These are phyloP conservation scores for Lithobates sylvaticus DNA, from an alignment of 2,797 vertebrate species.

Conservation along the genomic window DNA sequence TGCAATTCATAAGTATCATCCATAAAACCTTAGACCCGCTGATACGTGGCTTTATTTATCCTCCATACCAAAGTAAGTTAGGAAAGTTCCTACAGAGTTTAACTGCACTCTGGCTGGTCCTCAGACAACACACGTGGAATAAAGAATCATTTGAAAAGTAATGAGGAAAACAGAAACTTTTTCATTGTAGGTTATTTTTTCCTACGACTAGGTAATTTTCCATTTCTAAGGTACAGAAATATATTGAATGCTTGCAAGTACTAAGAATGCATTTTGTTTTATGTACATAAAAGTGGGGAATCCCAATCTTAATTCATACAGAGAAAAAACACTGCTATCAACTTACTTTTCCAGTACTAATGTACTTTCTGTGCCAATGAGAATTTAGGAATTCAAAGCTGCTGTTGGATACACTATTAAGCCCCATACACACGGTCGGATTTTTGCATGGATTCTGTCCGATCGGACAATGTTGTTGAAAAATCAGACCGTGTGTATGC, in stretches of 20 bases:
- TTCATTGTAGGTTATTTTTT: slow-evolving; percentile 14
- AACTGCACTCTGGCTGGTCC: slow-evolving; percentile 5
- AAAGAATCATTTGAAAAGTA: slow-evolving; percentile 7
- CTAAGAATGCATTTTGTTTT: not conserved
- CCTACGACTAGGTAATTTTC: slow-evolving; percentile 20
- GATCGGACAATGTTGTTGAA: too few relatives aligned
- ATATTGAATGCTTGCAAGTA: not conserved
- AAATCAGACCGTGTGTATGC: too few relatives aligned
- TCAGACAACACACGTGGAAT: slow-evolving; percentile 7
- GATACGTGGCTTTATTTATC: slow-evolving; percentile 27
- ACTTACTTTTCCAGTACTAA: too few relatives aligned
- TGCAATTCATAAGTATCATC: not conserved
- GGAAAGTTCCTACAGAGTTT: not conserved
- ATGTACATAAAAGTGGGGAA: not conserved
- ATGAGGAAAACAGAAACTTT: slow-evolving; percentile 41
- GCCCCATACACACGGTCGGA: too few relatives aligned
- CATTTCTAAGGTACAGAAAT: not conserved
- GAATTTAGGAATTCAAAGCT: too few relatives aligned
- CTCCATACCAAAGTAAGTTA: slow-evolving; percentile 19
- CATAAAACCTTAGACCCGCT: slow-evolving; percentile 1
- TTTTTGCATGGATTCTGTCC: too few relatives aligned
- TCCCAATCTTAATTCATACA: not conserved
- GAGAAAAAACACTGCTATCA: not conserved
- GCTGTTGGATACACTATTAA: too few relatives aligned
- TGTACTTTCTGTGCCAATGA: too few relatives aligned